These are phyloP conservation scores for Cecidostiba fungosa DNA, from an alignment of 2,888 invertebrate genomes.

Conservation along the genomic window DNA sequence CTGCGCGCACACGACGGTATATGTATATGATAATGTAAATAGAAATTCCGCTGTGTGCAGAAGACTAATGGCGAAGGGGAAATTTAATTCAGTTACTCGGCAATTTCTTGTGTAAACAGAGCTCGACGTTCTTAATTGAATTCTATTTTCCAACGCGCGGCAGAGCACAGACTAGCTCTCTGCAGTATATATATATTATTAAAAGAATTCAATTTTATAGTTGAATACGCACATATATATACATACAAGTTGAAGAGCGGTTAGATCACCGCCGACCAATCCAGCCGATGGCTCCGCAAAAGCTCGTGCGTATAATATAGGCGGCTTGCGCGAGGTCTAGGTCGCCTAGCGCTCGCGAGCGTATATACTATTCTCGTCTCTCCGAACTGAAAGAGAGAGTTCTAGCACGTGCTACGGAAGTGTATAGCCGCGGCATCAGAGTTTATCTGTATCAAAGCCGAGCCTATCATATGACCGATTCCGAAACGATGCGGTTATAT, in stretches of 20 bases:
- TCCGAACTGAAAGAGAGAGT: conserved; percentile 28
- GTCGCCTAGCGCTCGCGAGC: conserved; percentile 58
- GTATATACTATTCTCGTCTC: conserved; percentile 71
- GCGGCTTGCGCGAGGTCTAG: conserved; percentile 68
- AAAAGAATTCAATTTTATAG: no score
- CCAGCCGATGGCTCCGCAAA: not conserved
- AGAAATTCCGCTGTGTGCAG: not conserved
- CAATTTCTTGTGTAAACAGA: conserved; percentile 16
- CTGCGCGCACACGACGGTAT: not conserved
- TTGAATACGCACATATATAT: no score
- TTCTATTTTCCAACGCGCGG: conserved; percentile 8
- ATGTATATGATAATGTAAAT: conserved; percentile 8
- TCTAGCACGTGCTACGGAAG: conserved; percentile 6
- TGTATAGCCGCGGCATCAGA: not conserved
- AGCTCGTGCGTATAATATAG: not conserved
- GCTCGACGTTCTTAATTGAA: conserved; percentile 11
- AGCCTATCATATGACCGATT: not conserved
- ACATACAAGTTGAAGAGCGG: not conserved
- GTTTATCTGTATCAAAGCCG: conserved; percentile 26
- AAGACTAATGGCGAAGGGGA: conserved; percentile 11
- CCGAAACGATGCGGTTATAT: not conserved
- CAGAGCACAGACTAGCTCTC: not conserved
- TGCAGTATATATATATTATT: no score
- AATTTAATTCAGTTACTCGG: conserved; percentile 24
- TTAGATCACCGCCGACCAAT: not conserved